Evolutionary conservation across 2,888 invertebrate genomes (phyloP).

Genomic region (Frankliniella intonsa): DNA sequence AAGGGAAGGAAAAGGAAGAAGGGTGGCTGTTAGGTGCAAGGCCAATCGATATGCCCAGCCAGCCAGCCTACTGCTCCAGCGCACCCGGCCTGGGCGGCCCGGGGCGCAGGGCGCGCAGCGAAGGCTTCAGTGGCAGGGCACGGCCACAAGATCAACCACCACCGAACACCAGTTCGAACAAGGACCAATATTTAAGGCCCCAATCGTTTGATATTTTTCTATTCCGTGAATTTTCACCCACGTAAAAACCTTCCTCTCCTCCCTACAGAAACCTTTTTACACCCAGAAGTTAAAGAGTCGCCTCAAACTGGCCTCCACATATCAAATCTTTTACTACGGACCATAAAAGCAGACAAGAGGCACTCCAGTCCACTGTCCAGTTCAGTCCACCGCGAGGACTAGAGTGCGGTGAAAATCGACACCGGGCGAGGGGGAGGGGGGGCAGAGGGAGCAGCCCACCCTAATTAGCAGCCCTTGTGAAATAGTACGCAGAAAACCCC

Average conservation of each 20-base stretch:
- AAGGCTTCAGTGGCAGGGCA: not conserved
- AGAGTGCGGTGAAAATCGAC: not conserved
- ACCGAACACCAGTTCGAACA: too few species aligned
- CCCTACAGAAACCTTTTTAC: too few species aligned
- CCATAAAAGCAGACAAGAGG: not conserved
- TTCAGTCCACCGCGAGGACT: not conserved
- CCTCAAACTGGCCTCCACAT: not conserved
- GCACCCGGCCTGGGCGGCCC: not conserved
- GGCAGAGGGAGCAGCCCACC: too few species aligned
- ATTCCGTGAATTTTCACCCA: too few species aligned
- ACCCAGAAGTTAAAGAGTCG: not conserved
- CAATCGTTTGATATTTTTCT: too few species aligned
- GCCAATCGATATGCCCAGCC: constrained; percentile 17
- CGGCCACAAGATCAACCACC: too few species aligned
- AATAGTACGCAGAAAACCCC: too few species aligned
- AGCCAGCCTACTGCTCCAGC: constrained; percentile 4
- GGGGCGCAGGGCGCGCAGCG: not conserved
- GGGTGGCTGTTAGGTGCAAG: not conserved
- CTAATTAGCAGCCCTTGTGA: too few species aligned
- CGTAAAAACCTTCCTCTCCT: not conserved
- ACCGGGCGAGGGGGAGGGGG: not conserved
- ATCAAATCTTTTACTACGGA: not conserved
- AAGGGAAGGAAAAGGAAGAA: not conserved
- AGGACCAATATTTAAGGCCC: too few species aligned
- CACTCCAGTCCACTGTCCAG: too few species aligned